These are phyloP conservation scores for Lycophotia porphyrea DNA, from an alignment of 2,888 invertebrate species.

Conservation along the genomic window DNA sequence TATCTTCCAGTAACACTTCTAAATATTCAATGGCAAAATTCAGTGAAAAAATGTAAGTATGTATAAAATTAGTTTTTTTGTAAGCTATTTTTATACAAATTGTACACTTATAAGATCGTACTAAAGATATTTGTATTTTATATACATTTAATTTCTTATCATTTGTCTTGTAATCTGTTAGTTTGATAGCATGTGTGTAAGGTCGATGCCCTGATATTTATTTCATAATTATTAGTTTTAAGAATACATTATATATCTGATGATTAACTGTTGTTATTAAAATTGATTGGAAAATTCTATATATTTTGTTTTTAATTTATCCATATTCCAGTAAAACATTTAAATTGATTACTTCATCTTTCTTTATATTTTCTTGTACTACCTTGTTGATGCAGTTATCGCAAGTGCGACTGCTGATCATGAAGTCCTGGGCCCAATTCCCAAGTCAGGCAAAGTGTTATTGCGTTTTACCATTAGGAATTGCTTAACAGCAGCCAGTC, in stretches of 20 bases:
- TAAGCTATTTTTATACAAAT: conserved; percentile 45
- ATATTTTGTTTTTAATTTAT: not conserved
- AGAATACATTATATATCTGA: conserved; percentile 61
- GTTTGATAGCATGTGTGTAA: conserved; percentile 55
- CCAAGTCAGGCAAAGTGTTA: not conserved
- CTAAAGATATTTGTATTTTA: not conserved
- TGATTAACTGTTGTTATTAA: conserved; percentile 64
- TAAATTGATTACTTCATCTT: not conserved
- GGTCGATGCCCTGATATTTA: conserved; percentile 60
- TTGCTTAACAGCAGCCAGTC: not conserved
- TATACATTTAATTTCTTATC: conserved; percentile 16
- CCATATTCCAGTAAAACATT: not conserved
- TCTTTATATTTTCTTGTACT: not conserved
- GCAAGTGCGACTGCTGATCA: not conserved
- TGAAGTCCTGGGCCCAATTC: not conserved
- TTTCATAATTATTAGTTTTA: conserved; percentile 65
- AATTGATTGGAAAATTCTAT: conserved; percentile 44
- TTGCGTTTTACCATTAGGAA: not conserved
- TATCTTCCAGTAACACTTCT: conserved; percentile 35
- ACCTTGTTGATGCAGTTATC: not conserved
- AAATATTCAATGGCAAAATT: conserved; percentile 7
- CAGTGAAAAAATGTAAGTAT: conserved; percentile 3
- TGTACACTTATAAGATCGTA: conserved; percentile 19
- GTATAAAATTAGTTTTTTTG: conserved; percentile 6
- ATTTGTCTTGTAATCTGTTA: conserved; percentile 52